Conservation (phyloP, 2,888 invertebrate species). For the Ochropleura leucogaster region DNA sequence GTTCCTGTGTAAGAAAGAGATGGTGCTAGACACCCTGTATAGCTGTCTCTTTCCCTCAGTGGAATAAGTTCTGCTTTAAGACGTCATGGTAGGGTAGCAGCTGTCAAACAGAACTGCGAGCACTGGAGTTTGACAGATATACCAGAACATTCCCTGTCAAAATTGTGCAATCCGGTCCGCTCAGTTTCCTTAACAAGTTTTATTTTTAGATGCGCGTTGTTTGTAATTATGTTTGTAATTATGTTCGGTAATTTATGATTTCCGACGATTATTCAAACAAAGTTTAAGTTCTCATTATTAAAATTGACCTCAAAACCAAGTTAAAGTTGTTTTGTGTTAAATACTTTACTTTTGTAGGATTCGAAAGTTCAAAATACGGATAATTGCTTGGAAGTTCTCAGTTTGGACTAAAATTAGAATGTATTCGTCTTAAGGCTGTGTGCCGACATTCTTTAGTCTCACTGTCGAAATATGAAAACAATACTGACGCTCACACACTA, state of each 20-base stretch:
- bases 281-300: neutral
- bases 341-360: neutral
- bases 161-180: neutral
- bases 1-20: too few species aligned
- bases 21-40: too few species aligned
- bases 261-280: neutral
- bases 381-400: neutral
- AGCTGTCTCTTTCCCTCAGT: too few species aligned
- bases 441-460: neutral
- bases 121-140: neutral
- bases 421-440: neutral
- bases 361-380: neutral
- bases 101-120: neutral
- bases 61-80: too few species aligned
- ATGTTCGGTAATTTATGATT: neutral
- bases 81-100: neutral
- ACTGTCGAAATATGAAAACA: constrained; percentile 12
- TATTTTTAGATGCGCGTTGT: neutral
- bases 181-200: neutral
- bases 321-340: neutral
- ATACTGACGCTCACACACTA: neutral
- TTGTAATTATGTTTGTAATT: neutral
- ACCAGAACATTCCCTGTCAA: neutral
- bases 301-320: neutral
- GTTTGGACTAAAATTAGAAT: neutral